A percentile compares a stretch with the other conserved stretches of the same genome.
Evolutionary conservation across 35 echinoderm and acorn worm species (phyloP).

Genomic region (Ophiothrix spiculata): DNA sequence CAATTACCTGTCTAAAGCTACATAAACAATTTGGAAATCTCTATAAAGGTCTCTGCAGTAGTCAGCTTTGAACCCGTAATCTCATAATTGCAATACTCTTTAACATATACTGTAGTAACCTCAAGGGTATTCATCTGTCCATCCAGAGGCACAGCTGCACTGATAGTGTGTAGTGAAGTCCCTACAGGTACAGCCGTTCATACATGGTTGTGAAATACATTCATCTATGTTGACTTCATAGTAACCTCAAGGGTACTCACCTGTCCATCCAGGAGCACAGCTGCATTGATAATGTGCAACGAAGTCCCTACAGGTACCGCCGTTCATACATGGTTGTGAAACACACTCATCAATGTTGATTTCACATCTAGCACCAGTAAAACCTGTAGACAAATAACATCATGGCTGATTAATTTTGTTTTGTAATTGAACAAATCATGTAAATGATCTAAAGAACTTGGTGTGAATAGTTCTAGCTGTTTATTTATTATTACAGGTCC

Average conservation of each 20-base stretch:
- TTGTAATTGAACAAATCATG: too few relatives aligned
- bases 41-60: too few relatives aligned
- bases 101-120: too few relatives aligned
- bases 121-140: constrained; percentile 72
- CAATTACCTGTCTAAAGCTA: too few relatives aligned
- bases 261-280: too few relatives aligned
- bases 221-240: constrained; percentile 83
- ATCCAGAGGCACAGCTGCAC: constrained; percentile 73
- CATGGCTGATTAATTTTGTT: too few relatives aligned
- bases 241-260: constrained; percentile 47
- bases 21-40: too few relatives aligned
- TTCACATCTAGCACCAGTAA: constrained; percentile 51
- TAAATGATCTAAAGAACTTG: too few relatives aligned
- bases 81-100: too few relatives aligned
- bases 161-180: constrained; percentile 57
- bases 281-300: constrained; percentile 65
- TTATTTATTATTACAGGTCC: too few relatives aligned
- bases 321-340: constrained; percentile 66
- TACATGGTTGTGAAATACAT: constrained; percentile 69
- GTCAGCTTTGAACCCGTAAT: too few relatives aligned
- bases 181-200: constrained; percentile 61
- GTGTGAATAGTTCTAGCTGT: too few relatives aligned
- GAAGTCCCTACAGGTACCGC: constrained; percentile 52
- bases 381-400: constrained; percentile 34
- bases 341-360: constrained; percentile 72